These are phyloP conservation scores for Trachemys scripta DNA, from an alignment of 2,113 vertebrate species.

Conservation along the genomic window DNA sequence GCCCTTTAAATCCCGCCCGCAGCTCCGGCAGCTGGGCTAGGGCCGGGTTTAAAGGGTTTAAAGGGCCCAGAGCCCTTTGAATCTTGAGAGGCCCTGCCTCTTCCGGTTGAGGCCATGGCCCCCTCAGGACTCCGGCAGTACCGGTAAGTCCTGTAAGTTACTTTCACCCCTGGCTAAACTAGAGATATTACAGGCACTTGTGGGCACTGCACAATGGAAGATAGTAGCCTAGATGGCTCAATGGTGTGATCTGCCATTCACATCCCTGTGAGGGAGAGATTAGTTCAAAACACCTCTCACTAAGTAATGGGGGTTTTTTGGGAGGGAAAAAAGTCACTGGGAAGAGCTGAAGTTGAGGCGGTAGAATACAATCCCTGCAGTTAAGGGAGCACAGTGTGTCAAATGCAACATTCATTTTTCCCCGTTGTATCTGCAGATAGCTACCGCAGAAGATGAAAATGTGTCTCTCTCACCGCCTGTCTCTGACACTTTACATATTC, in stretches of 20 bases:
- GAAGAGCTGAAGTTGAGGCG: fast-evolving
- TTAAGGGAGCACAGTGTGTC: neutral
- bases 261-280: neutral
- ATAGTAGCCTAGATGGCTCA: neutral
- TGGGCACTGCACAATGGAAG: neutral
- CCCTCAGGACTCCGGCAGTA: too few relatives aligned
- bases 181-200: neutral
- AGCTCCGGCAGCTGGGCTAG: too few relatives aligned
- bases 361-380: neutral
- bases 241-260: fast-evolving
- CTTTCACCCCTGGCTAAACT: fast-evolving
- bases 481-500: neutral
- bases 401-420: fast-evolving
- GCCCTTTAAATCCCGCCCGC: too few relatives aligned
- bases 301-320: fast-evolving
- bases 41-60: too few relatives aligned
- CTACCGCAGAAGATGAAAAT: neutral
- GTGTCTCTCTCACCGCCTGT: neutral
- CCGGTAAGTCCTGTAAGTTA: too few relatives aligned
- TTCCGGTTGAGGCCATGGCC: too few relatives aligned
- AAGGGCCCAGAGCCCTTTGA: too few relatives aligned
- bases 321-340: neutral
- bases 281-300: neutral
- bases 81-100: too few relatives aligned
- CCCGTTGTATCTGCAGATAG: neutral